Percentiles rank a stretch among this genome's conserved stretches.
phyloP scores from a whole-genome alignment of 2,113 vertebrate genomes.

The Cyprinodon variegatus region DNA sequence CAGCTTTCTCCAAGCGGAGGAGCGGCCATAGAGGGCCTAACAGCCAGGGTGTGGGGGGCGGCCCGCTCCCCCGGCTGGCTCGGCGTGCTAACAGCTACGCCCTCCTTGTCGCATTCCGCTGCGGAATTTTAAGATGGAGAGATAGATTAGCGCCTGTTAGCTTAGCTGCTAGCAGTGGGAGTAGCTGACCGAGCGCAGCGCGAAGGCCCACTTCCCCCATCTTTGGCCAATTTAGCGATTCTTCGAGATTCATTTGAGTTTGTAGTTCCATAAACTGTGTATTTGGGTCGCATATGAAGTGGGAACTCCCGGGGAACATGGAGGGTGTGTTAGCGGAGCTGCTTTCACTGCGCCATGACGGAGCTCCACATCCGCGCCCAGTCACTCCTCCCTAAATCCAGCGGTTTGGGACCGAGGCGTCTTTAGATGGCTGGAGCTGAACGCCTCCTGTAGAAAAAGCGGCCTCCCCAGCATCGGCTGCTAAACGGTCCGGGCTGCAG shows the following conservation, averaged over 20 bases:
- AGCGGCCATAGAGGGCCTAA: background rate
- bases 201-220: background rate
- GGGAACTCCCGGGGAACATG: constrained; percentile 39
- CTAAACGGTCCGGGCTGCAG: background rate
- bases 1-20: constrained; percentile 5
- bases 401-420: background rate
- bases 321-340: constrained; percentile 61
- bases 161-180: constrained; percentile 37
- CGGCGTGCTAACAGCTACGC: constrained; percentile 65
- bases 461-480: background rate
- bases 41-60: background rate
- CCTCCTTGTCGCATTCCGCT: constrained; percentile 75
- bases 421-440: too few relatives aligned
- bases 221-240: background rate
- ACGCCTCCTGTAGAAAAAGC: too few relatives aligned
- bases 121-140: constrained; percentile 73
- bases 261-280: too few relatives aligned
- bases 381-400: too few relatives aligned
- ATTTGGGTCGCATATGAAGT: background rate
- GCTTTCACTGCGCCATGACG: constrained; percentile 56
- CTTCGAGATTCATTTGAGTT: too few relatives aligned
- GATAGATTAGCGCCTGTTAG: constrained; percentile 57
- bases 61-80: background rate
- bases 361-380: constrained; percentile 2
- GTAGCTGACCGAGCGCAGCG: constrained; percentile 40